Evolutionary conservation across 2,113 vertebrate genomes (phyloP).

Genomic region (Pimephales promelas): DNA sequence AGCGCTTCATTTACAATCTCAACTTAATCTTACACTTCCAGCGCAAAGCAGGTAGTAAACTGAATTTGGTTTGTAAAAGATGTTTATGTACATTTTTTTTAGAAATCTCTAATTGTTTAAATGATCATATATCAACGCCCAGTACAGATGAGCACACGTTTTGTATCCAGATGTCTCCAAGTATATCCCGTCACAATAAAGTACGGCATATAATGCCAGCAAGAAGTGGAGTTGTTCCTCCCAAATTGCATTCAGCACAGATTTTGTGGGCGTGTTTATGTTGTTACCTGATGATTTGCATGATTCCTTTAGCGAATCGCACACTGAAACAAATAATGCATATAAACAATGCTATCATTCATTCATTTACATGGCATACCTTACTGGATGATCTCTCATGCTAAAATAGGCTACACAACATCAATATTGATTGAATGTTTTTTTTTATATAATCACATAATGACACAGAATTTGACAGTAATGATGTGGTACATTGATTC

Average conservation of each 20-base stretch:
- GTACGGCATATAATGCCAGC: not conserved
- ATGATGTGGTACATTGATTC: not conserved
- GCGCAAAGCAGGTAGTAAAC: not conserved
- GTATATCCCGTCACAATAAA: not conserved
- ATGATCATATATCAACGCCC: not conserved
- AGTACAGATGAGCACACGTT: not conserved
- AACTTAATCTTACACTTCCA: not conserved
- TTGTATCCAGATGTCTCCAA: not conserved
- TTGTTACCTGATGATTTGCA: not conserved
- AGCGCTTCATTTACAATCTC: not conserved
- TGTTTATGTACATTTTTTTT: constrained; percentile 3
- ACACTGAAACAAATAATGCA: not conserved
- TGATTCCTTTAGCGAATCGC: not conserved
- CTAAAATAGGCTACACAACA: not conserved
- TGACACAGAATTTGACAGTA: not conserved
- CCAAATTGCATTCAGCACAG: not conserved
- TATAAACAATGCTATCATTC: not conserved
- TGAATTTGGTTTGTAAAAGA: not conserved
- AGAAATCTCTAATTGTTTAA: not conserved
- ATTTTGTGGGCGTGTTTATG: not conserved
- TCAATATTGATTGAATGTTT: not conserved
- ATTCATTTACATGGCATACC: not conserved
- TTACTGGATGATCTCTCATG: not conserved
- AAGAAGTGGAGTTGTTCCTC: not conserved
- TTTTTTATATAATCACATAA: not conserved